These are phyloP conservation scores for Leucania comma DNA, from an alignment of 2,888 invertebrate species.

Conservation along the genomic window DNA sequence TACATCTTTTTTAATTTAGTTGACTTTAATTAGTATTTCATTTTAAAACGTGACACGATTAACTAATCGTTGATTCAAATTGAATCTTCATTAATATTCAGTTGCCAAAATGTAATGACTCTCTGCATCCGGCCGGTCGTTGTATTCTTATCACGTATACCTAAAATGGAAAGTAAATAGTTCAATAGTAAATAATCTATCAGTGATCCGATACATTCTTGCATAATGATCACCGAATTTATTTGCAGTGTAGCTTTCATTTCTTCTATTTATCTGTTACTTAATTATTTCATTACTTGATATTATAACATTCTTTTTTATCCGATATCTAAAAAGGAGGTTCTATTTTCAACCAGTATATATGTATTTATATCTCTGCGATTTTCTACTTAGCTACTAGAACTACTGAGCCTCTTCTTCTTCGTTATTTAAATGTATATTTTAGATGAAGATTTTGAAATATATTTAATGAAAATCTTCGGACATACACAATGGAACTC, in stretches of 20 bases:
- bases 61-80: slow-evolving; percentile 7
- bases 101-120: slow-evolving; percentile 40
- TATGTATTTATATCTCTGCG: not conserved
- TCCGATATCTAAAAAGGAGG: no score
- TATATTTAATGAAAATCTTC: no score
- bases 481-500: no score
- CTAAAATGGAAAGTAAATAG: slow-evolving; percentile 44
- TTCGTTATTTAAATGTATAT: no score
- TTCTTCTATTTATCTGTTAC: slow-evolving; percentile 5
- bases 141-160: slow-evolving; percentile 26
- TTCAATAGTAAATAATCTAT: slow-evolving; percentile 39
- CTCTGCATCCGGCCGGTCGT: slow-evolving; percentile 32
- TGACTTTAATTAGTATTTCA: not conserved
- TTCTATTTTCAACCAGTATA: not conserved
- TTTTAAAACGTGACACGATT: not conserved
- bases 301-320: not conserved
- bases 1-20: not conserved
- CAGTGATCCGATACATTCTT: slow-evolving; percentile 34
- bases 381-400: no score
- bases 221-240: slow-evolving; percentile 47
- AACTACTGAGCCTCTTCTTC: no score
- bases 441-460: no score
- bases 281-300: slow-evolving; percentile 6
- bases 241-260: slow-evolving; percentile 26
- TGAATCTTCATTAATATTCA: slow-evolving; percentile 27